Conservation (phyloP, 2,113 vertebrate genomes). For the Scartelaos histophorus region DNA sequence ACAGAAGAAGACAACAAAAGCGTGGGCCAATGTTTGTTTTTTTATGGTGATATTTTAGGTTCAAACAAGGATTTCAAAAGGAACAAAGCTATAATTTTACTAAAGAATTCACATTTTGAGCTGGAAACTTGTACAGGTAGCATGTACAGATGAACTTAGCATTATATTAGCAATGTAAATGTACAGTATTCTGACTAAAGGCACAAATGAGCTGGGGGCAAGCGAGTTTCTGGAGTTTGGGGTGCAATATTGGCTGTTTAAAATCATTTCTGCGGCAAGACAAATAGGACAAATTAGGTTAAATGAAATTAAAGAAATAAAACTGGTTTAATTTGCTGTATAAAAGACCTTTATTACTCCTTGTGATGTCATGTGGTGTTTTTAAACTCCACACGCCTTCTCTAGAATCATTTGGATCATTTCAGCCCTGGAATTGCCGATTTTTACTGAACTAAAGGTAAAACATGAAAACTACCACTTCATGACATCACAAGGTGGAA, state of each 20-base stretch:
- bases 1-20: conserved; percentile 27
- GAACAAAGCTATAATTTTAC: conserved; percentile 51
- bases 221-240: not conserved
- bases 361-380: too few species aligned
- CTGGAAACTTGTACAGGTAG: conserved; percentile 38
- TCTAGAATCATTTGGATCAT: too few species aligned
- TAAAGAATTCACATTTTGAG: conserved; percentile 31
- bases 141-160: conserved; percentile 44
- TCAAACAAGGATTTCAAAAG: conserved; percentile 30
- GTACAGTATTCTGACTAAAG: conserved; percentile 48
- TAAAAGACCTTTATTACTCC: too few species aligned
- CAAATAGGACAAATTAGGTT: too few species aligned
- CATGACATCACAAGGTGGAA: too few species aligned
- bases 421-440: too few species aligned
- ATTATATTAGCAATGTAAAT: conserved; percentile 33
- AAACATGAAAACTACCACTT: too few species aligned
- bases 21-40: conserved; percentile 53
- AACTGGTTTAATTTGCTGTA: too few species aligned
- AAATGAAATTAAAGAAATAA: too few species aligned
- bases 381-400: too few species aligned
- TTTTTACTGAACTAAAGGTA: too few species aligned
- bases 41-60: conserved; percentile 33
- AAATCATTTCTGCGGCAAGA: too few species aligned
- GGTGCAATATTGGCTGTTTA: not conserved
- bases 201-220: conserved; percentile 62